These are phyloP conservation scores for Xestia sexstrigata DNA, from an alignment of 2,888 invertebrate species.

Conservation along the genomic window DNA sequence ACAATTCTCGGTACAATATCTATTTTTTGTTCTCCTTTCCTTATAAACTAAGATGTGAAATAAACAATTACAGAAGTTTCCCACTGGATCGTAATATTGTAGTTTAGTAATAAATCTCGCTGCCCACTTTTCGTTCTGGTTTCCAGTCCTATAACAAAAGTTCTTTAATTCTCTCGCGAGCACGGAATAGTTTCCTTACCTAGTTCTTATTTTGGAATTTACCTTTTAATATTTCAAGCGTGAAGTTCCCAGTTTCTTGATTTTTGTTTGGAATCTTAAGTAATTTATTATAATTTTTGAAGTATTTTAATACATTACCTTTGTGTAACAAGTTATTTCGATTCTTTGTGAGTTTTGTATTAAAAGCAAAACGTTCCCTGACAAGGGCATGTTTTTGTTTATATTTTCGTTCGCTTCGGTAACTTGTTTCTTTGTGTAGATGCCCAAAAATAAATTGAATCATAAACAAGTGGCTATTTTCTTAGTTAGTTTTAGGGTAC, in stretches of 20 bases:
- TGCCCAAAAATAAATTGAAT: slow-evolving; percentile 21
- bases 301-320: slow-evolving; percentile 42
- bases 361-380: slow-evolving; percentile 7
- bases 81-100: slow-evolving; percentile 17
- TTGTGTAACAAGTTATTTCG: slow-evolving; percentile 28
- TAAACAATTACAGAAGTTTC: slow-evolving; percentile 33
- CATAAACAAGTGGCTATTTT: not conserved
- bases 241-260: slow-evolving; percentile 14
- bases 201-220: slow-evolving; percentile 29
- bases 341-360: slow-evolving; percentile 20
- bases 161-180: slow-evolving; percentile 44
- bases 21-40: not conserved
- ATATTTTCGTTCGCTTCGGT: not conserved
- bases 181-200: slow-evolving; percentile 41
- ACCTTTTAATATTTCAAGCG: slow-evolving; percentile 53
- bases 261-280: slow-evolving; percentile 17
- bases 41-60: slow-evolving; percentile 38
- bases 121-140: slow-evolving; percentile 21
- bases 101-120: slow-evolving; percentile 45
- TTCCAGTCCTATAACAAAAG: slow-evolving; percentile 30
- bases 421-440: slow-evolving; percentile 12
- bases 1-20: too few relatives aligned
- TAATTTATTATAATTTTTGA: slow-evolving; percentile 17
- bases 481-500: not conserved
- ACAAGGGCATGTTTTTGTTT: slow-evolving; percentile 15